A percentile compares a stretch with the other conserved stretches of the same genome.
Evolutionary conservation across 2,888 invertebrate genomes (phyloP).

Genomic region (Acleris cristana): DNA sequence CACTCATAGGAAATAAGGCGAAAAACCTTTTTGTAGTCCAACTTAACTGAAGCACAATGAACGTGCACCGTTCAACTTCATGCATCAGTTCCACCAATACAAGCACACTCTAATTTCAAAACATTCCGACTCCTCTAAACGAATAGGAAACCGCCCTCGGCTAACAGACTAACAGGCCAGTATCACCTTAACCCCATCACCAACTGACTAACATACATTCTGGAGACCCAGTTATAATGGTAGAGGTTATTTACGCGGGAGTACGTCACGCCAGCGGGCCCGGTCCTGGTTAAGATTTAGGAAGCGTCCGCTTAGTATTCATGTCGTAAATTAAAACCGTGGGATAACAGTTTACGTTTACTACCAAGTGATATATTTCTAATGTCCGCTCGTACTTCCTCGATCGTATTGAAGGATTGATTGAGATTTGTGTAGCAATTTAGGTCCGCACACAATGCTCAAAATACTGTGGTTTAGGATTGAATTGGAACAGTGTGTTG

Average conservation of each 20-base stretch:
- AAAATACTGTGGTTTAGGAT: neutral
- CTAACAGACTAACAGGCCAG: conserved; percentile 2
- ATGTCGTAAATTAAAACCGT: conserved; percentile 33
- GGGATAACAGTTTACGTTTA: conserved; percentile 24
- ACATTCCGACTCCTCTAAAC: conserved; percentile 3
- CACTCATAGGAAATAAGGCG: too few species aligned
- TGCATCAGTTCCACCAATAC: neutral
- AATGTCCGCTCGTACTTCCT: conserved; percentile 20
- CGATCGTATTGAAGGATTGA: conserved; percentile 7
- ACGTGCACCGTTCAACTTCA: neutral
- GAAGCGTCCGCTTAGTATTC: conserved; percentile 32
- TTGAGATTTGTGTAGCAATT: conserved; percentile 2
- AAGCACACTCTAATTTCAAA: neutral
- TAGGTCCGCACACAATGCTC: neutral
- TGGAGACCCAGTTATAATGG: neutral
- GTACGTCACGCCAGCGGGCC: conserved; percentile 21
- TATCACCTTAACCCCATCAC: neutral
- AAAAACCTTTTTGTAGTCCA: too few species aligned
- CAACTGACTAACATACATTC: neutral
- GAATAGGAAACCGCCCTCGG: conserved; percentile 14
- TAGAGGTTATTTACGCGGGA: conserved; percentile 21
- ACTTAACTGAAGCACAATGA: neutral
- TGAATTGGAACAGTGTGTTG: too few species aligned
- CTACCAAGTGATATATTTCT: conserved; percentile 23
- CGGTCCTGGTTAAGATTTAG: conserved; percentile 33